Evolutionary conservation across 2,113 vertebrate species (phyloP), one percentile per base, ranked within the genome.

Genomic region (Todiramphus chloris): DNA sequence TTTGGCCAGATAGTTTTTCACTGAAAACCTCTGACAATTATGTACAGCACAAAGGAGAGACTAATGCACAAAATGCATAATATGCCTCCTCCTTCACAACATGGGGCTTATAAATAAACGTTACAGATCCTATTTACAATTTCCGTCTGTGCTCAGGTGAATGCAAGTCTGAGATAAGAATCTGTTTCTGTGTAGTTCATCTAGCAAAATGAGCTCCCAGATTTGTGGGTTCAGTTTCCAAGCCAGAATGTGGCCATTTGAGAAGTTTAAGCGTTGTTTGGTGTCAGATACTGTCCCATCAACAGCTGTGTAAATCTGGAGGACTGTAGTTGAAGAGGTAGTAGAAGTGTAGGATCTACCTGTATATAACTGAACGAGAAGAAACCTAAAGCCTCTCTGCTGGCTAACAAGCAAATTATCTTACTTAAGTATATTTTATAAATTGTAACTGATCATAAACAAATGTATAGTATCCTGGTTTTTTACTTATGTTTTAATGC

Each of bases 21-120:
- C 39, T 74, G 41, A 81, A 91, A 95, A 93, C 59, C 72, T 82
- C 73, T 89, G 59, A 51, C 76, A 90, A 51, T 94, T 91, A 90
- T 3, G 10, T 67, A 55, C 63, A 83, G 44, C 69, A 60, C 64
- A 78, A 87, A 70, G n/a, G 59, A 87, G 30, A 93, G 77, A 28
- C 64, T 62, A 94, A 75, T 66, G 74, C 41, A 91, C 3, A 1
- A 72, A 90, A 92, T 43, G 25, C 35, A 43, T 80, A 87, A 90
- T 63, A 67, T 39, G 11, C 51, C 19, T 41, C 62, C 56, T 77
- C 50, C 64, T 90, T 89, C 46, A 51, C 73, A 74, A 51, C 11
- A 44, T 5, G 9, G 16, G 30, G 7, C 62, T 95, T 91, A 81
- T 87, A 89, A 93, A 82, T 10, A 82, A 78, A 60, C 1, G 2